Conservation (phyloP, 2,888 invertebrate species). For the Eumacrocentrus americanus region DNA sequence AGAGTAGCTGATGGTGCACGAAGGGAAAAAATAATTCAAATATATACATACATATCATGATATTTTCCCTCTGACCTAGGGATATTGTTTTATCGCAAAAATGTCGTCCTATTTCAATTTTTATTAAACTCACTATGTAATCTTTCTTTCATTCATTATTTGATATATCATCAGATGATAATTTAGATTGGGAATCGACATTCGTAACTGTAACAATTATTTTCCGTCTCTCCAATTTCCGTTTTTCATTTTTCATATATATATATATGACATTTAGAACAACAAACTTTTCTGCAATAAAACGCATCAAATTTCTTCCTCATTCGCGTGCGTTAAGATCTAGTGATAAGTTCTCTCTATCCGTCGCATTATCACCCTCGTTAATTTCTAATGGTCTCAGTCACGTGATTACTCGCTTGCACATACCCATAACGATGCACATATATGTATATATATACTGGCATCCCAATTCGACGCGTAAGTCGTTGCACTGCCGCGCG, state of each 20-base stretch:
- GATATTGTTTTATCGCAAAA: not conserved
- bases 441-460: conserved; percentile 18
- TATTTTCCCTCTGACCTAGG: conserved; percentile 10
- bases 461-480: conserved; percentile 16
- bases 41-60: not conserved
- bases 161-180: too few relatives aligned
- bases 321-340: too few relatives aligned
- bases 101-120: not conserved
- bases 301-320: too few relatives aligned
- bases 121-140: not conserved
- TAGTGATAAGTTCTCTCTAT: too few relatives aligned
- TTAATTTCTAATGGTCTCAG: conserved; percentile 38
- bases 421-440: conserved; percentile 1
- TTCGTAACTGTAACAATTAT: too few relatives aligned
- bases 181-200: too few relatives aligned
- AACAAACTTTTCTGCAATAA: too few relatives aligned
- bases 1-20: not conserved
- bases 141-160: conserved; percentile 4
- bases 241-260: too few relatives aligned
- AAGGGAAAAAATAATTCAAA: not conserved
- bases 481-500: not conserved
- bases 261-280: too few relatives aligned
- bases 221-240: too few relatives aligned
- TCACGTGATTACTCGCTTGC: conserved; percentile 34
- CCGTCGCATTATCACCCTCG: conserved; percentile 37